A percentile compares a stretch with the other conserved stretches of the same genome.
Evolutionary conservation across 2,797 vertebrate genomes (phyloP).

Genomic region (Scolopax bukidnonensis): DNA sequence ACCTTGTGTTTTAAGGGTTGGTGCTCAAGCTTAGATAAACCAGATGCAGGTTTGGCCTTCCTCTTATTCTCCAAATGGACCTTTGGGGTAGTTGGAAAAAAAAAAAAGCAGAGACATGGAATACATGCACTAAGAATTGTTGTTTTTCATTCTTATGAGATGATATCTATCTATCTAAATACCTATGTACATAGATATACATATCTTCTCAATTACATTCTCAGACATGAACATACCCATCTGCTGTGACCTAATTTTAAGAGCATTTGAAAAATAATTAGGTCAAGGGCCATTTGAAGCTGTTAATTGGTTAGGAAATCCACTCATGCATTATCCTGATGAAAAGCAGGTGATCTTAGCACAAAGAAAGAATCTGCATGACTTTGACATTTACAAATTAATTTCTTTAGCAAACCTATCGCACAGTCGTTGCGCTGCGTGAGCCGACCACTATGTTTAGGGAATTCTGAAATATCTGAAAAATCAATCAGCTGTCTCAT

Average conservation of each 20-base stretch:
- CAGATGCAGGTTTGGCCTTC: background rate
- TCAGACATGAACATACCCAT: background rate
- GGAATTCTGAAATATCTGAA: background rate
- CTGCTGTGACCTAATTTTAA: constrained; percentile 20
- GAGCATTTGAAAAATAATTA: constrained; percentile 40
- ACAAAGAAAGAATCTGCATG: background rate
- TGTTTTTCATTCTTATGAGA: background rate
- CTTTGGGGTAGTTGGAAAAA: background rate
- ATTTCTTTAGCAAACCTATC: background rate
- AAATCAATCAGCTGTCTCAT: background rate
- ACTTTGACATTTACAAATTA: background rate
- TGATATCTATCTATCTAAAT: background rate
- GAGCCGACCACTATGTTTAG: background rate
- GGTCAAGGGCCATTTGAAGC: constrained; percentile 3
- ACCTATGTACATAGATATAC: background rate
- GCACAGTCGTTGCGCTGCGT: background rate
- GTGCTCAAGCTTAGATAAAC: background rate
- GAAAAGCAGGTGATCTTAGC: background rate
- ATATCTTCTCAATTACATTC: background rate
- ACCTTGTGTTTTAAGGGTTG: background rate
- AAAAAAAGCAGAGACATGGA: background rate
- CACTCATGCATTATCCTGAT: constrained; percentile 14
- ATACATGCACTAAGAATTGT: background rate
- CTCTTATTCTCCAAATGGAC: background rate
- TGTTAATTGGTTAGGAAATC: constrained; percentile 42